Conservation (phyloP, 2,888 invertebrate genomes). For the Cantharis flavilabris region DNA sequence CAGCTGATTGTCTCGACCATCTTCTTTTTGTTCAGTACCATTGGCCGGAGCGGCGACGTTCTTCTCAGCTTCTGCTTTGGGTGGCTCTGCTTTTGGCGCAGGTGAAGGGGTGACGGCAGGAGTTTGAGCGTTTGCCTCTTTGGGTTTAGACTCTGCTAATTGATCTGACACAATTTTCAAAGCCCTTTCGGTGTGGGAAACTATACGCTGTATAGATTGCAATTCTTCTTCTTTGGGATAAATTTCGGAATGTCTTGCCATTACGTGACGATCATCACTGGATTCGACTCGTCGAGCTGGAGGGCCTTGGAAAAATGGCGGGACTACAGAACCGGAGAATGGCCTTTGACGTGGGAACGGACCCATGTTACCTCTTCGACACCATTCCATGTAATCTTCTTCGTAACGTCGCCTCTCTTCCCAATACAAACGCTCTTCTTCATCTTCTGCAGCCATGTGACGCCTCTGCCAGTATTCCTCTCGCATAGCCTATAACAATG, state of each 20-base stretch:
- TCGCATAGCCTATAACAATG: slow-evolving; percentile 59
- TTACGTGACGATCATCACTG: slow-evolving; percentile 94
- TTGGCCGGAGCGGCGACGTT: slow-evolving; percentile 56
- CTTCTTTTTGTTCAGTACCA: slow-evolving; percentile 60
- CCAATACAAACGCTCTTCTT: slow-evolving; percentile 86
- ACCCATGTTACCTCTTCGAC: slow-evolving; percentile 66
- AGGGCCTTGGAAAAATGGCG: slow-evolving; percentile 62
- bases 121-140: slow-evolving; percentile 39
- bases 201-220: slow-evolving; percentile 87
- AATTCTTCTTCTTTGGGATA: slow-evolving; percentile 92
- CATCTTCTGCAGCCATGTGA: slow-evolving; percentile 70
- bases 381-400: slow-evolving; percentile 76
- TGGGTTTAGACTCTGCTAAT: slow-evolving; percentile 66
- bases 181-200: slow-evolving; percentile 91
- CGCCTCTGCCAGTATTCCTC: slow-evolving; percentile 71
- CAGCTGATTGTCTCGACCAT: slow-evolving; percentile 82
- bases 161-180: slow-evolving; percentile 93
- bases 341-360: slow-evolving; percentile 56
- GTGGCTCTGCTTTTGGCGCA: slow-evolving; percentile 19
- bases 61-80: slow-evolving; percentile 40
- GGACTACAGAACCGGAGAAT: slow-evolving; percentile 55
- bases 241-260: slow-evolving; percentile 90
- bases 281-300: slow-evolving; percentile 83
- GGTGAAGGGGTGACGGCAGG: slow-evolving; percentile 46
- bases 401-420: slow-evolving; percentile 79